Base-by-base conservation (phyloP, 2,113 vertebrate species). In the Ranitomeya imitator region DNA sequence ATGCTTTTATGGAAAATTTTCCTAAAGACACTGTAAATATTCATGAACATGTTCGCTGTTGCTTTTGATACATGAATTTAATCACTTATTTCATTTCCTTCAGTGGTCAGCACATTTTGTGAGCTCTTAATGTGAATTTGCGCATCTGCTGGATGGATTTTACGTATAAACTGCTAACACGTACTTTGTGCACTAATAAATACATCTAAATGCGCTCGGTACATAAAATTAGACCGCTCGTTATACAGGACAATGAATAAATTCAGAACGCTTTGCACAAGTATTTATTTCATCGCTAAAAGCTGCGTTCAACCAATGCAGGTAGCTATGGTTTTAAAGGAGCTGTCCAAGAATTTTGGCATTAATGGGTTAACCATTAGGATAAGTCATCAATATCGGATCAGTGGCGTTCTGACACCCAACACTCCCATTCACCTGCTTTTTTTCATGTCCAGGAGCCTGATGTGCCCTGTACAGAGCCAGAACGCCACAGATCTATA, bases 51-150 rank as follows among this genome's bases (percentile, higher is more conserved):
- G 80, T 83, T 82, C 60, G 16, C 13, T 65, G 45, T 10, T 65
- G 60, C 18, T 51, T n/a, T 65, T 83, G 60, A 83, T 83, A 23
- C 67, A 51, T 65, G 57, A 83, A 83, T 67, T 61, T 65, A 65
- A 83, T 83, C 80, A 83, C n/a, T 83, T 9, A 83, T 83, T 83
- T 83, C 26, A 19, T 83, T 65, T 83, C 60, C 80, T 67, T 65
- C 83, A 57, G 31, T 71, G 83, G 63, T 71, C 60, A 55, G 52
- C 65, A 71, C 65, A 84, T 71, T 84, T 71, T 54, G 37, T 37
- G n/a, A 71, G 63, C 65, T 73, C 83, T 31, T 69, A 84, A 84
- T 84, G 65, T 13, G 51, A 84, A 71, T 71, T 65, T 57, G 21
- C 18, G 51, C 55, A 57, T 71, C 37, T 23, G 6, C 7, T 23